Conservation (phyloP, 2,888 invertebrate species). For the Lissonota sp. region DNA sequence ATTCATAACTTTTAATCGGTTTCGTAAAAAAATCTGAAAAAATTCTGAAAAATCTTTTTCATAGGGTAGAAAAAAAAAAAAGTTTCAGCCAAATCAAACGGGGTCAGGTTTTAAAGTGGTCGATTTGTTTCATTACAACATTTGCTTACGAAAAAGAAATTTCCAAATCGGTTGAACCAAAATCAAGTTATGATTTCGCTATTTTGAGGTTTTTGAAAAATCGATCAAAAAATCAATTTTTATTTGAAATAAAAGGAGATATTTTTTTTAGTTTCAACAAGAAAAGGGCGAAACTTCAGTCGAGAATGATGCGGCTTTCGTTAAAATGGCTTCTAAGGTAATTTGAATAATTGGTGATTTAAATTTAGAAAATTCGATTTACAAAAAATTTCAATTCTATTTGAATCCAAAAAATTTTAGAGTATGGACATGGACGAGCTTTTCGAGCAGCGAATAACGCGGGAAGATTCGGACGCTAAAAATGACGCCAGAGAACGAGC, state of each 20-base stretch:
- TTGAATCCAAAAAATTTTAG: slow-evolving; percentile 60
- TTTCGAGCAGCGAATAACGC: slow-evolving; percentile 91
- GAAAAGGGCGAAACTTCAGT: slow-evolving; percentile 92
- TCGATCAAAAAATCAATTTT: not conserved
- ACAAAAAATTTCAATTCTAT: not conserved
- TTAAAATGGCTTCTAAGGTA: slow-evolving; percentile 88
- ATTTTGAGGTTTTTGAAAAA: too few species aligned
- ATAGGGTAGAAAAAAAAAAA: too few species aligned
- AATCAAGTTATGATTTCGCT: too few species aligned
- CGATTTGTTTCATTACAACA: too few species aligned
- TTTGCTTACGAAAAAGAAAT: too few species aligned
- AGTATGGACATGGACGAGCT: slow-evolving; percentile 91
- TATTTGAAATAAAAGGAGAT: slow-evolving; percentile 9
- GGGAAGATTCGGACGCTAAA: slow-evolving; percentile 87
- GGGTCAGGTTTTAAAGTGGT: too few species aligned
- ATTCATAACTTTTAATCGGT: too few species aligned
- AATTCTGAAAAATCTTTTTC: too few species aligned
- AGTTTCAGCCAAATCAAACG: too few species aligned
- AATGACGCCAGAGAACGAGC: slow-evolving; percentile 87
- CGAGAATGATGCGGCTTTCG: slow-evolving; percentile 92
- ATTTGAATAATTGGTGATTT: slow-evolving; percentile 19
- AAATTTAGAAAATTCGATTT: slow-evolving; percentile 6
- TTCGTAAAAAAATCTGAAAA: too few species aligned
- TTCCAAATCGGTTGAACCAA: too few species aligned
- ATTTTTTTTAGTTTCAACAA: slow-evolving; percentile 88